These are phyloP conservation scores for Diabrotica undecimpunctata DNA, from an alignment of 1,140 invertebrate species.

Conservation along the genomic window DNA sequence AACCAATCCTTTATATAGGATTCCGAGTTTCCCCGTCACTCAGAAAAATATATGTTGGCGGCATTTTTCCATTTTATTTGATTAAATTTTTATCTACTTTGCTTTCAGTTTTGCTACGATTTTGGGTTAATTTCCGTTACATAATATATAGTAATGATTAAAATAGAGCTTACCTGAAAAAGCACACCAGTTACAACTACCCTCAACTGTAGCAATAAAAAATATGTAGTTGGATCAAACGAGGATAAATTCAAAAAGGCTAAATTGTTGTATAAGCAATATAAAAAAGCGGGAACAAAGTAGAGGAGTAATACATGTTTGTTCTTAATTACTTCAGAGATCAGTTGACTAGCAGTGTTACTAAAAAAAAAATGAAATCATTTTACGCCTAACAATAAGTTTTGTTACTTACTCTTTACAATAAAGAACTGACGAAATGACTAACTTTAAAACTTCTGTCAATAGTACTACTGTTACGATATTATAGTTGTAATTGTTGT, in stretches of 20 bases:
- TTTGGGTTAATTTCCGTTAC: no score
- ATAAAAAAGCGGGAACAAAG: constrained; percentile 85
- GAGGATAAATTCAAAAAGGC: constrained; percentile 85
- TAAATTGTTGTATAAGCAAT: constrained; percentile 94
- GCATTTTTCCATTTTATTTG: no score
- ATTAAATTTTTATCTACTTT: no score
- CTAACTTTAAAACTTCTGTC: constrained; percentile 83
- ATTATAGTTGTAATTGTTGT: constrained; percentile 82
- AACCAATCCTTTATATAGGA: no score
- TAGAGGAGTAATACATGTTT: constrained; percentile 75
- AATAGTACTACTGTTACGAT: constrained; percentile 82
- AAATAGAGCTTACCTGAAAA: constrained; percentile 72
- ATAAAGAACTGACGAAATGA: constrained; percentile 69
- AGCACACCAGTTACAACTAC: constrained; percentile 89
- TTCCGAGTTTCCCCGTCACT: no score
- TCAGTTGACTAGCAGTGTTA: constrained; percentile 50
- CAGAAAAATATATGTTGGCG: no score
- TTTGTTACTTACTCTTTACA: constrained; percentile 61
- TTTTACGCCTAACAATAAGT: constrained; percentile 14
- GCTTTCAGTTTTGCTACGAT: no score
- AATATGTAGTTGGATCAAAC: constrained; percentile 95
- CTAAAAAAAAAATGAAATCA: constrained; percentile 45
- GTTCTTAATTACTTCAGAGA: constrained; percentile 56
- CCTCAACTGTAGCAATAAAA: constrained; percentile 85
- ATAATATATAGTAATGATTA: no score